Evolutionary conservation across 2,113 vertebrate species (phyloP).

Genomic region (Cricetomys ansorgei): DNA sequence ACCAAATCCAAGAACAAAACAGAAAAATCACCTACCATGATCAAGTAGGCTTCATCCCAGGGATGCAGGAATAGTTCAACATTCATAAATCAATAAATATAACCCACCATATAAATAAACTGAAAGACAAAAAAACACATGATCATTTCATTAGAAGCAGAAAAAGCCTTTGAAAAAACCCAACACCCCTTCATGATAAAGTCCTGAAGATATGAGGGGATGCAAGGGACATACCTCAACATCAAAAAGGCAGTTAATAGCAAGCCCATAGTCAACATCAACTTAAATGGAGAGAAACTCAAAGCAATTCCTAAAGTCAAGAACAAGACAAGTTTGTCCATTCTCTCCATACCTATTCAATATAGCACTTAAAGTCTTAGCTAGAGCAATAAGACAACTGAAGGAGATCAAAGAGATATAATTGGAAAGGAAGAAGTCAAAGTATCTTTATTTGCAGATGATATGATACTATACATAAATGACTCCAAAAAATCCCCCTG

Average conservation of each 20-base stretch:
- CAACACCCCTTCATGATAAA: neutral
- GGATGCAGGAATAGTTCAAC: neutral
- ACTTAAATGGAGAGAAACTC: neutral
- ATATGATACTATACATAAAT: neutral
- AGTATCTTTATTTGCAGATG: neutral
- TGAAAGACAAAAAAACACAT: neutral
- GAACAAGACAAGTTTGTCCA: neutral
- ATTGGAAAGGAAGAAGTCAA: neutral
- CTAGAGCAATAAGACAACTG: neutral
- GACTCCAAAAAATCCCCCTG: neutral
- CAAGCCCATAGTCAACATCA: neutral
- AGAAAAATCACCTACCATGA: neutral
- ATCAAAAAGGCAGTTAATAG: neutral
- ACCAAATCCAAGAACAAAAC: neutral
- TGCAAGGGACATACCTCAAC: neutral
- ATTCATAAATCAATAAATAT: neutral
- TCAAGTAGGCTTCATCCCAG: neutral
- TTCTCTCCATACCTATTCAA: neutral
- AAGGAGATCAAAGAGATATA: neutral
- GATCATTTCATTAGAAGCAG: neutral
- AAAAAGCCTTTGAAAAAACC: neutral
- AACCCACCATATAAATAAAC: neutral
- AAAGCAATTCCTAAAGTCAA: neutral
- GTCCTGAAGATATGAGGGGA: neutral
- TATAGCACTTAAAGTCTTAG: neutral